Evolutionary conservation across 2,113 vertebrate genomes (phyloP), one percentile per base, ranked within the genome.

Genomic region (Phrynosoma blainvillii): DNA sequence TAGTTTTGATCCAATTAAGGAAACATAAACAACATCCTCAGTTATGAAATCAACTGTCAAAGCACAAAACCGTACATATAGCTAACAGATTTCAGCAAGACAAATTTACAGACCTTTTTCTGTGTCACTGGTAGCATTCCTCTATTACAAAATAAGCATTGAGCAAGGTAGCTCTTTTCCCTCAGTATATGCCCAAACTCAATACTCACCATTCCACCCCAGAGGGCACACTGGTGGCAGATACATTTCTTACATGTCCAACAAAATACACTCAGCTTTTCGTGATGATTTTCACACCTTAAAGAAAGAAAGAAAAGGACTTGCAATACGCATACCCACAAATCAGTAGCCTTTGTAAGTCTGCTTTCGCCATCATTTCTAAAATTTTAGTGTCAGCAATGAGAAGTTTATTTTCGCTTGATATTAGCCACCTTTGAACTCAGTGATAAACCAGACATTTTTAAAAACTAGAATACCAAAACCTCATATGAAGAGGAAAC

Each of bases 161-260:
- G 65, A 27, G 59, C n/a, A 71, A 65, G 0, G 20, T 21, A 0
- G 20, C 36, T 14, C 56, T n/a, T 36, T 56, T 20, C 14, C 56
- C 21, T n/a, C 47, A 4, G 13, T 59, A 12, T 23, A 14, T 23
- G 8, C 27, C 27, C 21, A 1, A 86, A 75, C 1, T 1, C 65
- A 90, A n/a, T 74, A 78, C 94, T 97, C 94, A 99, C 98, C 98
- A 99, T 99, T 94, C 99, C 99, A 89, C 98, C 99, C 98, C 99
- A 99, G 54, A 99, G 98, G 0, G 99, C 99, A 95, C 99, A 99
- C 94, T 99, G 99, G 95, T 99, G 99, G 91, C 99, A 99, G 96
- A 99, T 99, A 90, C 99, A 99, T 90, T 99, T 99, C 96, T 99
- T 99, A 94, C 99, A 99, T 75, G 99, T 99, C 99, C 99, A 99